Evolutionary conservation across 2,797 vertebrate genomes (phyloP), one percentile per base, ranked within the genome.

Genomic region (Myioborus melanocephalus): DNA sequence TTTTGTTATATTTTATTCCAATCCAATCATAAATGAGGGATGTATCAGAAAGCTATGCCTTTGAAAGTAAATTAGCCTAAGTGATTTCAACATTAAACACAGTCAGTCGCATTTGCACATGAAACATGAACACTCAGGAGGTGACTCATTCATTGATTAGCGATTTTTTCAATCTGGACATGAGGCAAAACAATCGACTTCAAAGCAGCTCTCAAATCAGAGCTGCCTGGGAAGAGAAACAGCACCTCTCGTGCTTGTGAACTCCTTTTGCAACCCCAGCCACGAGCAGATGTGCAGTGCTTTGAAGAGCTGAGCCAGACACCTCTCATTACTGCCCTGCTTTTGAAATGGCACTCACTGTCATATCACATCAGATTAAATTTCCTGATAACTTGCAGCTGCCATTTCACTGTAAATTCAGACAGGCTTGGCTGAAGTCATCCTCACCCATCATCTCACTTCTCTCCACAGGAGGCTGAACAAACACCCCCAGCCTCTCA

Each of bases 161-260:
- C 2, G 3, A 4, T 34, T 52, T 79, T 86, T 77, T 35, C 26
- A 23, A 76, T 55, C 73, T 64, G 55, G 55, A 15, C 53, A n/a
- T 4, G 39, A 94, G 43, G 44, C 49, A 71, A 79, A 95, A 65
- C 10, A 20, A 30, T 87, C 4, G 11, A 76, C 77, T 91, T 96
- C 86, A 93, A 91, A 91, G 90, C 49, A 94, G 59, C 63, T 61
- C 75, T 59, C 72, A 83, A 32, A 72, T 52, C 72, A 91, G 84
- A 92, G 52, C 50, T 8, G 19, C 59, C 46, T 20, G 18, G 30
- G 78, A 93, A 82, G 63, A 89, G 34, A 71, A 91, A 52, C 73
- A 90, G 77, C 81, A 28, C 19, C 34, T 78, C 86, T 43, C 0
- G 1, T 16, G 47, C 72, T 61, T 79, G 20, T 77, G 39, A 75